Percentiles rank a stretch among this genome's conserved stretches.
Evolutionary conservation across 2,797 vertebrate species (phyloP).

Genomic region (Poecilia wingei): DNA sequence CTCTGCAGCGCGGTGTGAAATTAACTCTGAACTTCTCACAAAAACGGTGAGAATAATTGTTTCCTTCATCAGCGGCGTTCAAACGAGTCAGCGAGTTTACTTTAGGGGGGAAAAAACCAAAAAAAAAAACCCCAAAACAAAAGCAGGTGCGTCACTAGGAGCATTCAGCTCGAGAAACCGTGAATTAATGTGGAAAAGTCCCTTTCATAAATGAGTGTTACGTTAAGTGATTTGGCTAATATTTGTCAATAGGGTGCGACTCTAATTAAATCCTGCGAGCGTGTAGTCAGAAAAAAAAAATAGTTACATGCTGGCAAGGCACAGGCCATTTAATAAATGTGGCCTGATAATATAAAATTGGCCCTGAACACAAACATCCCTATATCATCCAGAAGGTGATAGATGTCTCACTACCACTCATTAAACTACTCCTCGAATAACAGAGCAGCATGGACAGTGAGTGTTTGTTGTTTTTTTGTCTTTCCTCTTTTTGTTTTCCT

Average conservation of each 20-base stretch:
- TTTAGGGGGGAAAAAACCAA: neutral
- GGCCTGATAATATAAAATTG: slow-evolving; percentile 26
- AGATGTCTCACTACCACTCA: slow-evolving; percentile 5
- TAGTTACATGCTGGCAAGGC: slow-evolving; percentile 7
- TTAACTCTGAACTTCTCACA: slow-evolving; percentile 12
- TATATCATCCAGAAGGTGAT: slow-evolving; percentile 32
- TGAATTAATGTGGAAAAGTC: slow-evolving; percentile 13
- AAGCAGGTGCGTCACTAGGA: slow-evolving; percentile 16
- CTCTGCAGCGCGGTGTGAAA: slow-evolving; percentile 24
- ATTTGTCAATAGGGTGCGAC: slow-evolving; percentile 8
- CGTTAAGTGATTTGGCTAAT: slow-evolving; percentile 18
- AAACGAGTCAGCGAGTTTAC: slow-evolving; percentile 28
- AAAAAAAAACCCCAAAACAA: neutral
- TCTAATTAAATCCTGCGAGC: neutral
- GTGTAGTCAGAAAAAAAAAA: slow-evolving; percentile 29
- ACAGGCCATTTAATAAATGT: slow-evolving; percentile 21
- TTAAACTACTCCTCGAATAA: slow-evolving; percentile 17
- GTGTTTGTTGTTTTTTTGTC: neutral
- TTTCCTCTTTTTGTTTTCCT: neutral
- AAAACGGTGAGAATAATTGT: neutral
- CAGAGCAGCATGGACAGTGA: neutral
- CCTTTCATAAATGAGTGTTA: slow-evolving; percentile 27
- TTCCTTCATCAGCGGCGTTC: slow-evolving; percentile 16
- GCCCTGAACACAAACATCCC: slow-evolving; percentile 16
- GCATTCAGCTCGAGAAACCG: slow-evolving; percentile 34